Percentiles rank a stretch among this genome's conserved stretches.
These are phyloP conservation scores for Peromyscus californicus DNA, from an alignment of 2,113 vertebrate species.

Conservation along the genomic window DNA sequence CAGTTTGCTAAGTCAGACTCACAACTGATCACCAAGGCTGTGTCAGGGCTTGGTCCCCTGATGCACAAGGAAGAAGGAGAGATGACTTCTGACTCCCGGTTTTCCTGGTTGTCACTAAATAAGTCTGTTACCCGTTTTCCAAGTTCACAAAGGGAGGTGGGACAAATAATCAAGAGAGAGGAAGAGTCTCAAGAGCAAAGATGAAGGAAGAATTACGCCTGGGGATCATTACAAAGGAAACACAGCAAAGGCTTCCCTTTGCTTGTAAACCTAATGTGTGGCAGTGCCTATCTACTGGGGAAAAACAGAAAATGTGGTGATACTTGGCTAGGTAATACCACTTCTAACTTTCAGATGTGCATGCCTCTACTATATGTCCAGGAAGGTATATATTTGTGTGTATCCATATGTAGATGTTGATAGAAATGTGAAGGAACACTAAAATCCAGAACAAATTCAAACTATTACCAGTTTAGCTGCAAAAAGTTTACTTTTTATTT, in stretches of 20 bases:
- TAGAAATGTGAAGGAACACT: not conserved
- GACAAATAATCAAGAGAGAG: not conserved
- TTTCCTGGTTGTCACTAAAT: not conserved
- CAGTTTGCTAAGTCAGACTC: not conserved
- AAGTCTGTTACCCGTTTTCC: not conserved
- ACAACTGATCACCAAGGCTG: not conserved
- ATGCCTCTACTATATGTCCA: not conserved
- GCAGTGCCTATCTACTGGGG: not conserved
- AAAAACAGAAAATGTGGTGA: not conserved
- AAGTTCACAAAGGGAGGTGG: not conserved
- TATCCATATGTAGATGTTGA: not conserved
- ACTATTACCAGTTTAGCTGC: not conserved
- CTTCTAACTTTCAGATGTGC: not conserved
- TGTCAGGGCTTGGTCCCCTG: not conserved
- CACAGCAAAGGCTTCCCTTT: not conserved
- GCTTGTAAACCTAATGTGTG: not conserved
- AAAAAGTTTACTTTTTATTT: not conserved
- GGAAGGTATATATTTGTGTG: not conserved
- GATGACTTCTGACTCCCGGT: not conserved
- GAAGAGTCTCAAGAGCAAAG: not conserved
- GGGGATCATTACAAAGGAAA: not conserved
- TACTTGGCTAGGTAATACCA: not conserved
- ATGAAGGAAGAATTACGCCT: not conserved
- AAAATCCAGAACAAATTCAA: not conserved
- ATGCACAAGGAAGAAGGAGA: not conserved